phyloP scores from a whole-genome alignment of 2,888 invertebrate species.

The Sarcophaga variegata region DNA sequence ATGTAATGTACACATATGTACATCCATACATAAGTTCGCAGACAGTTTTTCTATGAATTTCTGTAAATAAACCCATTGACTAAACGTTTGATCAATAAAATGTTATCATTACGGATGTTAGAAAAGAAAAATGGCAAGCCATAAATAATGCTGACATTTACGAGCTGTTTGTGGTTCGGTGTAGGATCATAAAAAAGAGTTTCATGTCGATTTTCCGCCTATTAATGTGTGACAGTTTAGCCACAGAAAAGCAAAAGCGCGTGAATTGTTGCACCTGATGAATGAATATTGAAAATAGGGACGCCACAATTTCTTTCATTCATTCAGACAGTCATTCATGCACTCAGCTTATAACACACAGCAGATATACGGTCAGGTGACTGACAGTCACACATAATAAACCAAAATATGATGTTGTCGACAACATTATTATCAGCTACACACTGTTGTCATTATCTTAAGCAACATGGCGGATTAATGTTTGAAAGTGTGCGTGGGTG shows the following conservation, averaged over 20 bases:
- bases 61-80: background rate
- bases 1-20: background rate
- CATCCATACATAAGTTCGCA: background rate
- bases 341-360: too few species aligned
- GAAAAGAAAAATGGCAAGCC: background rate
- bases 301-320: background rate
- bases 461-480: conserved; percentile 22
- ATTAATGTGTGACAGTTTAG: conserved; percentile 56
- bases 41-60: background rate
- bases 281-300: background rate
- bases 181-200: conserved; percentile 25
- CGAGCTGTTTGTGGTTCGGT: background rate
- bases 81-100: conserved; percentile 44
- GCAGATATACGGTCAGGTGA: background rate
- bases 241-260: conserved; percentile 36
- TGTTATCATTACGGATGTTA: background rate
- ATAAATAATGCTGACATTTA: conserved; percentile 14
- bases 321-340: background rate
- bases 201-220: conserved; percentile 58
- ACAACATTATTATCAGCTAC: conserved; percentile 29
- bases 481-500: background rate
- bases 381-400: background rate
- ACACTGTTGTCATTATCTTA: background rate
- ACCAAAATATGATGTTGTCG: conserved; percentile 1
- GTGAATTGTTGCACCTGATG: conserved; percentile 65